phyloP scores from a whole-genome alignment of 1,140 invertebrate genomes.

The Drosophila nasuta region DNA sequence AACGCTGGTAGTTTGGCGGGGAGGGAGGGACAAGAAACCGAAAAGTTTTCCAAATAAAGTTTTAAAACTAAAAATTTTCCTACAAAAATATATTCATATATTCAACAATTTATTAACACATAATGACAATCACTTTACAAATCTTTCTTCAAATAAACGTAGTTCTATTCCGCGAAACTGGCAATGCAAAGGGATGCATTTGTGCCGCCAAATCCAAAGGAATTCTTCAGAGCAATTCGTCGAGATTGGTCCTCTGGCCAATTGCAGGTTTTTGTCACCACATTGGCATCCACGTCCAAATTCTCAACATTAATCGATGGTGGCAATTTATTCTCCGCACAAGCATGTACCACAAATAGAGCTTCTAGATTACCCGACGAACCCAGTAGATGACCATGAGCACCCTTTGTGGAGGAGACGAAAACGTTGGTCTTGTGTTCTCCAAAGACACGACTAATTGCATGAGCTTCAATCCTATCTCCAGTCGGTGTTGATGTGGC shows the following conservation, averaged over 20 bases:
- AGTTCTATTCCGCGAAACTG: conserved; percentile 46
- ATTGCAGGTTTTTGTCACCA: conserved; percentile 53
- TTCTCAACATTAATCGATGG: conserved; percentile 96
- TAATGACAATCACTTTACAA: conserved; percentile 34
- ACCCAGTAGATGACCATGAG: conserved; percentile 97
- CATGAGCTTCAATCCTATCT: conserved; percentile 95
- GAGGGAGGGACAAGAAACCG: conserved; percentile 56
- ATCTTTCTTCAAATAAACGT: background rate
- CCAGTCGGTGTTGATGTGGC: conserved; percentile 98
- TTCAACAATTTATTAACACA: conserved; percentile 59
- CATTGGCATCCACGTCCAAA: conserved; percentile 87
- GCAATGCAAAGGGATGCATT: conserved; percentile 95
- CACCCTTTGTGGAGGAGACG: conserved; percentile 97
- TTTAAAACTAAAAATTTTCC: conserved; percentile 83
- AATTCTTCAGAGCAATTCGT: conserved; percentile 97
- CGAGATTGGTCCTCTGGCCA: conserved; percentile 39
- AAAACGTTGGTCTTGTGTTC: conserved; percentile 87
- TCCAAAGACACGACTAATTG: conserved; percentile 90
- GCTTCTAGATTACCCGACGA: conserved; percentile 97
- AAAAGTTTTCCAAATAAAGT: conserved; percentile 84
- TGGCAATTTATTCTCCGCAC: conserved; percentile 91
- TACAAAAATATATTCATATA: conserved; percentile 59
- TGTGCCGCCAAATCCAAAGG: conserved; percentile 99
- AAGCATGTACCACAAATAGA: conserved; percentile 93
- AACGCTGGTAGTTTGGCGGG: conserved; percentile 38